A percentile compares a stretch with the other conserved stretches of the same genome.
These are phyloP conservation scores for Dicaeum eximium DNA, from an alignment of 2,113 vertebrate genomes.

Conservation along the genomic window DNA sequence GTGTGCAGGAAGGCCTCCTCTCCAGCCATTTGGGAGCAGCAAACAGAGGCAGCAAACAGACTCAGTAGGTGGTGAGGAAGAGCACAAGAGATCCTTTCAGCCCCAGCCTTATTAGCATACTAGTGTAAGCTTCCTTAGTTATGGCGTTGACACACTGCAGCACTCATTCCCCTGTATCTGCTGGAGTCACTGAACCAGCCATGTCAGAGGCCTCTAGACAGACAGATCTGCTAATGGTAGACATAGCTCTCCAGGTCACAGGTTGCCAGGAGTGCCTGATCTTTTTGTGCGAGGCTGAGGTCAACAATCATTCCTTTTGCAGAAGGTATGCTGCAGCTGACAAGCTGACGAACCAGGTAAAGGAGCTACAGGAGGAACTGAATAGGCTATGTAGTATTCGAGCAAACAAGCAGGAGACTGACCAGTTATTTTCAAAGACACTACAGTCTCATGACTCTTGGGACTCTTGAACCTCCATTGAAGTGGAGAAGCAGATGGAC, in stretches of 20 bases:
- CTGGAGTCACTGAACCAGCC: background rate
- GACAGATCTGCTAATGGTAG: background rate
- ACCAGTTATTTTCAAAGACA: background rate
- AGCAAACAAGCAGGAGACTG: background rate
- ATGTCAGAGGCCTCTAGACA: background rate
- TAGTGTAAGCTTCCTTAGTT: background rate
- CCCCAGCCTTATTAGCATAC: background rate
- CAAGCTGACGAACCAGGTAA: background rate
- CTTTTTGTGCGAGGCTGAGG: background rate
- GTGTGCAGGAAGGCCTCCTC: background rate
- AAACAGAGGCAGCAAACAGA: background rate
- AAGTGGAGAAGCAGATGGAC: background rate
- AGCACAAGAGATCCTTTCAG: background rate
- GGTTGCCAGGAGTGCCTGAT: background rate
- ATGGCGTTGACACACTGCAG: background rate
- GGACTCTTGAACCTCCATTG: background rate
- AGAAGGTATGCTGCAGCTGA: background rate
- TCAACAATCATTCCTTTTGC: background rate
- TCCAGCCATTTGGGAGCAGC: background rate
- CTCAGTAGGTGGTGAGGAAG: background rate
- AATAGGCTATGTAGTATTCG: background rate
- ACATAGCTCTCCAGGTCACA: background rate
- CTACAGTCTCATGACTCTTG: background rate
- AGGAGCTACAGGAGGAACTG: background rate
- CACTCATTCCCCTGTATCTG: background rate